Evolutionary conservation across 2,888 invertebrate genomes (phyloP).

Genomic region (Oithona nana): DNA sequence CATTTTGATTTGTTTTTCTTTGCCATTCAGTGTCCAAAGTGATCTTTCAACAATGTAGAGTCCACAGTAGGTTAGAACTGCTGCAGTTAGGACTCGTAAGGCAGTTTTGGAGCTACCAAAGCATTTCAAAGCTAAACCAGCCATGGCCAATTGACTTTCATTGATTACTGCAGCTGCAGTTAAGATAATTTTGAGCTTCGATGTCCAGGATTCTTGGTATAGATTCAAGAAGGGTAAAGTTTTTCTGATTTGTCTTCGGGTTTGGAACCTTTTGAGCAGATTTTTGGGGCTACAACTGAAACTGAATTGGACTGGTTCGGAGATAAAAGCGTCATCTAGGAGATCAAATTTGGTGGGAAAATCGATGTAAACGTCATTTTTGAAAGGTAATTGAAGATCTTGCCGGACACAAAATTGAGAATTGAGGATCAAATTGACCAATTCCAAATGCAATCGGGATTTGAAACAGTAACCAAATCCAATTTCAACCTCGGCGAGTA

Average conservation of each 20-base stretch:
- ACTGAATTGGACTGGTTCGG: not conserved
- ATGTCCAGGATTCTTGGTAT: not conserved
- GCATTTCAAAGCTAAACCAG: not conserved
- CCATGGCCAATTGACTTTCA: not conserved
- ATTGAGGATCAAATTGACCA: not conserved
- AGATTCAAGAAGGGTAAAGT: no score
- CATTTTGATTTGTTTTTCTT: not conserved
- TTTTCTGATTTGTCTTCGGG: no score
- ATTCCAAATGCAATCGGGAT: not conserved
- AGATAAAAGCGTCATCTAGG: not conserved
- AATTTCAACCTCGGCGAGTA: not conserved
- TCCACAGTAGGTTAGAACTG: not conserved
- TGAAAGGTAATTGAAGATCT: not conserved
- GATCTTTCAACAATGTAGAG: not conserved
- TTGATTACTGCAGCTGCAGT: not conserved
- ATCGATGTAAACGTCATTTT: not conserved
- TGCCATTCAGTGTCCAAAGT: not conserved
- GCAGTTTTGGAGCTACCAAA: not conserved
- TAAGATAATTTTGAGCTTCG: not conserved
- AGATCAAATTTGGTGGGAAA: not conserved
- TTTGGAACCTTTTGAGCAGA: no score
- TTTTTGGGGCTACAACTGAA: no score
- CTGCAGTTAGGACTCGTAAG: not conserved
- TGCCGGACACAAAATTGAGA: not conserved
- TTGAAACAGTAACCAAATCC: not conserved